Evolutionary conservation across 2,797 vertebrate species (phyloP), one percentile per base, ranked within the genome.

Genomic region (Eulemur coronatus): DNA sequence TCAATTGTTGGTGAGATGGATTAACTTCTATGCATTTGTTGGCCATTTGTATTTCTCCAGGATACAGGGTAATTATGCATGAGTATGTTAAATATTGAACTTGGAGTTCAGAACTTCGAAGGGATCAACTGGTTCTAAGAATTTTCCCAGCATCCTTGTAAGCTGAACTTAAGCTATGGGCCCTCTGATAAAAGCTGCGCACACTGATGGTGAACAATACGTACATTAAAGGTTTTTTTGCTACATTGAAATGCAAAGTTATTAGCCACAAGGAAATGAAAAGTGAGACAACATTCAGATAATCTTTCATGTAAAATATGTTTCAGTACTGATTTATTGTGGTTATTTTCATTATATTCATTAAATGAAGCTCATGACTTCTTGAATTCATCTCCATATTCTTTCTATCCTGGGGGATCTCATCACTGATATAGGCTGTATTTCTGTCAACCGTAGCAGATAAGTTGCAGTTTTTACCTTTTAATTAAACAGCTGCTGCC

Each of bases 381-480:
- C 95, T 96, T 93, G 96, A 98, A 98, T 98, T 97, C 96, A 95
- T 98, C 97, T 98, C 94, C 78, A 72, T 98, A 96, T 97, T 98
- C 95, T 97, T 92, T 97, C 94, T 98, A 84, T 98, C 96, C 98
- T 98, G 94, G 57, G 98, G 97, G 98, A 97, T 98, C 98, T 98
- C 95, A 97, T 96, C 96, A 97, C 97, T 96, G 76, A 93, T 98
- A 97, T 92, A 98, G 98, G 98, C 98, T 98, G 96, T 98, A 97
- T 99, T 98, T 99, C 98, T 98, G 97, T 98, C 98, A 98, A 97
- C 98, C 95, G 73, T 96, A 98, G 97, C 98, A 97, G 98, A 98
- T 99, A 98, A 98, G 98, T 98, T 99, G 98, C 98, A 98, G 98
- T 98, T 98, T 99, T 98, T 99, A 98, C 98, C 98, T 98, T 99